phyloP scores from a whole-genome alignment of 2,113 vertebrate species.

The Notechis scutatus region DNA sequence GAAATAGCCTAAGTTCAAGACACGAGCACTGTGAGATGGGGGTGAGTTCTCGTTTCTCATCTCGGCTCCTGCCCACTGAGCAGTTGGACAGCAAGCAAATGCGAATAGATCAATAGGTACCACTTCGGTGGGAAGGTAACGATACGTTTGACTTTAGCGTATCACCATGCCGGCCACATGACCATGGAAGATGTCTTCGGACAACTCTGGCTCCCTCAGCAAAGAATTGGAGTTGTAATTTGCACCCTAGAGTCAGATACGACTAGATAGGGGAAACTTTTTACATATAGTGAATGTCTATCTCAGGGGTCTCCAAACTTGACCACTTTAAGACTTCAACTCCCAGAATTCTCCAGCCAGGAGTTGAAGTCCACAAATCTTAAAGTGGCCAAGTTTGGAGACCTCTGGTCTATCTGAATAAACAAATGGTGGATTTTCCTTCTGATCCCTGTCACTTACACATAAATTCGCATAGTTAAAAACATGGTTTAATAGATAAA shows the following conservation, averaged over 20 bases:
- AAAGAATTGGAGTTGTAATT: too few relatives aligned
- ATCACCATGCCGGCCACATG: background rate
- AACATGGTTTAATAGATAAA: background rate
- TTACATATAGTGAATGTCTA: background rate
- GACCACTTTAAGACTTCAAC: too few relatives aligned
- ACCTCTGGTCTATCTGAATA: background rate
- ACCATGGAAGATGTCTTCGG: background rate
- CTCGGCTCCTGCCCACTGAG: background rate
- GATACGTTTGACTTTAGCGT: background rate
- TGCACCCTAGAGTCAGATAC: too few relatives aligned
- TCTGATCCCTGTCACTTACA: background rate
- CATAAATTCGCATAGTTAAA: background rate
- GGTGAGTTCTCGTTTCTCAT: too few relatives aligned
- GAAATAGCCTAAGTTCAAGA: background rate
- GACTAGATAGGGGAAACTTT: too few relatives aligned
- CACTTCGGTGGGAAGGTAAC: background rate
- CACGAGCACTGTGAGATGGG: background rate
- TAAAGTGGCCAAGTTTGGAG: too few relatives aligned
- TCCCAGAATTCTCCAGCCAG: too few relatives aligned
- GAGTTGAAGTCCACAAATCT: too few relatives aligned
- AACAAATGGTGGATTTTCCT: background rate
- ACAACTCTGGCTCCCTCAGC: too few relatives aligned
- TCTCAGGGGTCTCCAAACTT: too few relatives aligned
- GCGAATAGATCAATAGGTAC: background rate
- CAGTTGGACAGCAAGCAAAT: background rate